Evolutionary conservation across 2,113 vertebrate genomes (phyloP), one percentile per base, ranked within the genome.

Genomic region (Eclectus roratus): DNA sequence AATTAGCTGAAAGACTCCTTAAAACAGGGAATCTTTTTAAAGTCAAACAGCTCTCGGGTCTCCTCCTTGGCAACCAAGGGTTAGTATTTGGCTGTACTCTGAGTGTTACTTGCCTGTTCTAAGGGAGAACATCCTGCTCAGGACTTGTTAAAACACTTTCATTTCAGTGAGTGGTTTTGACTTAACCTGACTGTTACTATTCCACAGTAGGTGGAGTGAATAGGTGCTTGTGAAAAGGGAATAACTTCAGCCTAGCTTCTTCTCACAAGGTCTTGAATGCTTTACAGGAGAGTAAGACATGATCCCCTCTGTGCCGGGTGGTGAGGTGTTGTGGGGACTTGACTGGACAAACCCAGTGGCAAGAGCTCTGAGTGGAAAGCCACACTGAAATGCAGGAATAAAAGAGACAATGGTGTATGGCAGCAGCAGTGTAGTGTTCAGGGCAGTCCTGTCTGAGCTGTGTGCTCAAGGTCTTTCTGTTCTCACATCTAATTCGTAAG

Each of bases 291-390:
- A 20, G 44, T 11, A 17, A 18, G 60, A 8, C 0, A 4, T 11
- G 82, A 33, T 29, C 7, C 4, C 0, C 3, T 1, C n/a, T 3
- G 13, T 44, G 63, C 68, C 0, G 0, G 66, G 41, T 0, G 1
- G 2, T 4, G 37, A 63, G 41, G 15, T 47, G 56, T 2, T 19
- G 46, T 12, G 23, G 16, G 58, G 28, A 14, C 18, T 60, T 3
- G 1, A 1, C 73, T 10, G n/a, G 72, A 16, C 46, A 79, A 52
- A 58, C 37, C 49, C 33, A n/a, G 15, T 3, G 43, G 68, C 0
- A 5, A 29, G 28, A 53, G 5, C 56, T 53, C 6, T 6, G 31
- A 60, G 53, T 21, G 53, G 24, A 80, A 70, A 88, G 27, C 27
- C 61, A 7, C 2, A 0, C 4, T 23, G 64, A 41, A 60, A 60